A percentile compares a stretch with the other conserved stretches of the same genome.
Evolutionary conservation across 1,140 invertebrate genomes (phyloP).

Genomic region (Diabrotica undecimpunctata): DNA sequence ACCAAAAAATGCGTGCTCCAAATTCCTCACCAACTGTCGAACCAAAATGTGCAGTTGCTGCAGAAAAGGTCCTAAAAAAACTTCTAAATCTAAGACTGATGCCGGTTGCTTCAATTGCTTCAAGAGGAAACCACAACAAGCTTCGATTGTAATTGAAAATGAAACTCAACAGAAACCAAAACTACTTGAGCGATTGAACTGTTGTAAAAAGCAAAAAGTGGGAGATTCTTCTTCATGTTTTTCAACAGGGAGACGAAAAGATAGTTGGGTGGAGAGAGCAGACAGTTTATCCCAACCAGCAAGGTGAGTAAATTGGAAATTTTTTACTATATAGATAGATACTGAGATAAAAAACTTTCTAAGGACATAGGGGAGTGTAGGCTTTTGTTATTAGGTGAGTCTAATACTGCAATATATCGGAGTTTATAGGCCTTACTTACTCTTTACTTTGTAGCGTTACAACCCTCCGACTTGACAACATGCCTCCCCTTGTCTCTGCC

Average conservation of each 20-base stretch:
- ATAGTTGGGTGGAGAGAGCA: conserved; percentile 46
- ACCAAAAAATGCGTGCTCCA: conserved; percentile 28
- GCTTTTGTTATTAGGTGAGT: no score
- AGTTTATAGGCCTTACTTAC: no score
- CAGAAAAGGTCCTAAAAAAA: conserved; percentile 21
- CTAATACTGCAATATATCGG: no score
- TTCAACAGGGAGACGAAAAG: conserved; percentile 33
- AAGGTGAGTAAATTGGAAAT: background rate
- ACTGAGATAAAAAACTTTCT: no score
- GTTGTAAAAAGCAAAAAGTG: conserved; percentile 41
- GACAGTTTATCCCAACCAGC: conserved; percentile 35
- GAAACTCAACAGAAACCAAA: conserved; percentile 31
- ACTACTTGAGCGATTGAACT: conserved; percentile 33
- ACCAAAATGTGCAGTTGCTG: conserved; percentile 37
- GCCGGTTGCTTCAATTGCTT: conserved; percentile 36
- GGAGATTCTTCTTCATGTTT: conserved; percentile 39
- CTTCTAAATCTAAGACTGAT: conserved; percentile 14
- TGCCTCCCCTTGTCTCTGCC: no score
- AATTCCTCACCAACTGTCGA: conserved; percentile 34
- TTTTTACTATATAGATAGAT: no score
- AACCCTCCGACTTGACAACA: no score
- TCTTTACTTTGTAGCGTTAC: no score
- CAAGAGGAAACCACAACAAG: conserved; percentile 32
- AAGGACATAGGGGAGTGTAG: no score
- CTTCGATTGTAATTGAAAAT: conserved; percentile 36